These are phyloP conservation scores for Eubasilissa splendida DNA, from an alignment of 2,888 invertebrate genomes.

Conservation along the genomic window DNA sequence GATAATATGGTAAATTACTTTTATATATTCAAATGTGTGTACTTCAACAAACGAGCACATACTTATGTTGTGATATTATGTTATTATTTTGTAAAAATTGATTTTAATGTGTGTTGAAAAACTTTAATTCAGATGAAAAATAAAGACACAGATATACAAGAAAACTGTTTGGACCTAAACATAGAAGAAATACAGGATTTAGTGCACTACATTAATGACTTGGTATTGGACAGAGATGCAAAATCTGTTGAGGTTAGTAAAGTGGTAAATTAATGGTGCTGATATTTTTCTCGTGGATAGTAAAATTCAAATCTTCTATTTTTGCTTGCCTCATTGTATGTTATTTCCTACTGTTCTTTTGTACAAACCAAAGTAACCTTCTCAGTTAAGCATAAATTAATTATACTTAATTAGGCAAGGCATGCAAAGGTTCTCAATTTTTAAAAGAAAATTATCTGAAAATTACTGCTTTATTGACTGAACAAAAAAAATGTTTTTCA, in stretches of 20 bases:
- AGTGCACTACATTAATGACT: conserved; percentile 26
- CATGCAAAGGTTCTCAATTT: too few species aligned
- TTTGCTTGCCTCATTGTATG: background rate
- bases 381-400: too few species aligned
- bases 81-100: background rate
- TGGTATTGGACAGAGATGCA: conserved; percentile 48
- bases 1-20: conserved; percentile 23
- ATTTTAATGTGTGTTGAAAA: background rate
- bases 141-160: background rate
- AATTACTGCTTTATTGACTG: too few species aligned
- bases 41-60: background rate
- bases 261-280: background rate
- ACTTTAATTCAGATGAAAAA: background rate
- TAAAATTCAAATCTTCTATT: background rate
- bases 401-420: too few species aligned
- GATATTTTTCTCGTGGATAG: background rate
- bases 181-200: conserved; percentile 43
- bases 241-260: conserved; percentile 41
- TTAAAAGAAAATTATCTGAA: too few species aligned
- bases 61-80: background rate
- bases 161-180: conserved; percentile 34
- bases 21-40: background rate
- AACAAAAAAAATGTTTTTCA: too few species aligned
- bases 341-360: background rate
- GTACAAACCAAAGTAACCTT: too few species aligned